phyloP scores from a whole-genome alignment of 1,140 invertebrate species.

The Drosophila burlai region DNA sequence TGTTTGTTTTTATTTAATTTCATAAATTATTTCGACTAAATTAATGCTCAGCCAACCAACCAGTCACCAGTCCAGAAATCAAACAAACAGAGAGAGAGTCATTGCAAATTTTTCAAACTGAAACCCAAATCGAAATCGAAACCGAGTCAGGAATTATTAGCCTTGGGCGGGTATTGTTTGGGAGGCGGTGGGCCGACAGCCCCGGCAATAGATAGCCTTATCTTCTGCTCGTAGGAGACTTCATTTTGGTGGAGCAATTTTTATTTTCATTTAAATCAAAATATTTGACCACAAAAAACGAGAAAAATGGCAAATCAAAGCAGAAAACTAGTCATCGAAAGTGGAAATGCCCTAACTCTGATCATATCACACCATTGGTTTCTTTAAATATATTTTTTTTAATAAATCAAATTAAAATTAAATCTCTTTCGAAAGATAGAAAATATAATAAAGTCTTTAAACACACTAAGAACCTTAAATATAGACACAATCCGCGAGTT shows the following conservation, averaged over 20 bases:
- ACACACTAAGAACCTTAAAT: too few species aligned
- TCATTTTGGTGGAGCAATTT: conserved; percentile 9
- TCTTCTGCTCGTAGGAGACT: conserved; percentile 9
- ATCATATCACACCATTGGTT: not conserved
- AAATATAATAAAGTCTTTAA: not conserved
- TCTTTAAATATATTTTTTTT: not conserved
- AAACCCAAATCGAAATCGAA: conserved; percentile 32
- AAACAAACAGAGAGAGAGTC: conserved; percentile 5
- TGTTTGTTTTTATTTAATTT: conserved; percentile 73
- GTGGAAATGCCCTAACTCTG: not conserved
- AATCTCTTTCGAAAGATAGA: not conserved
- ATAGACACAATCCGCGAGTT: not conserved
- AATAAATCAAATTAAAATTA: not conserved
- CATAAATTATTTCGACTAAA: conserved; percentile 74
- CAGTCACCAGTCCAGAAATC: conserved; percentile 26
- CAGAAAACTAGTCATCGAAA: not conserved
- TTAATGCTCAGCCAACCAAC: conserved; percentile 51
- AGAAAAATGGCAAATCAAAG: conserved; percentile 12
- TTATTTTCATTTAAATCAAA: conserved; percentile 32
- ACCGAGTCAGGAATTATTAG: conserved; percentile 41
- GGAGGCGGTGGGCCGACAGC: not conserved
- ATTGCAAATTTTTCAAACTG: conserved; percentile 14
- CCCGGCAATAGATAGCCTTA: conserved; percentile 20
- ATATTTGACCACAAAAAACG: conserved; percentile 9
- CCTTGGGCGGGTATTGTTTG: conserved; percentile 15